Conservation (phyloP, 2,888 invertebrate genomes). For the Xestia c-nigrum region DNA sequence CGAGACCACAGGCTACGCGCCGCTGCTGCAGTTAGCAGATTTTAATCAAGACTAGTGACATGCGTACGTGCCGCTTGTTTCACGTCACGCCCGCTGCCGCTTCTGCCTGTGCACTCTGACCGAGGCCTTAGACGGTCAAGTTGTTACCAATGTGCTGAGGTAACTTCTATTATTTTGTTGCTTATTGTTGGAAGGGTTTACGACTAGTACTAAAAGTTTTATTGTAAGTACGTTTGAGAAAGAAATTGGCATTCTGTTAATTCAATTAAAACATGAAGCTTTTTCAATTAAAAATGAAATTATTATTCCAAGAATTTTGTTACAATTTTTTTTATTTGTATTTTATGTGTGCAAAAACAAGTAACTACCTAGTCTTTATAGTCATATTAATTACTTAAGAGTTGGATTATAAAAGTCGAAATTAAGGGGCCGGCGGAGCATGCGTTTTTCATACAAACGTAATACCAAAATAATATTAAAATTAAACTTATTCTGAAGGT, state of each 20-base stretch:
- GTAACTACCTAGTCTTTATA: background rate
- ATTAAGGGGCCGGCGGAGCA: no score
- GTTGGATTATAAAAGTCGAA: background rate
- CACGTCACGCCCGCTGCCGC: background rate
- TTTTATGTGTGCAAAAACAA: background rate
- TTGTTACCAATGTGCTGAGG: slow-evolving; percentile 34
- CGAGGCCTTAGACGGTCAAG: slow-evolving; percentile 16
- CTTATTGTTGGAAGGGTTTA: slow-evolving; percentile 44
- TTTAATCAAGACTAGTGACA: background rate
- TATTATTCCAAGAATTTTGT: background rate
- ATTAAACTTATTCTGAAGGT: no score
- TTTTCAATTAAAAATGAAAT: background rate
- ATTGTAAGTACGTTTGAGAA: slow-evolving; percentile 11
- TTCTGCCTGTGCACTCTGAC: background rate
- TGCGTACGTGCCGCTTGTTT: background rate
- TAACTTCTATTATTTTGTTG: slow-evolving; percentile 47
- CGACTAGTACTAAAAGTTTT: slow-evolving; percentile 29
- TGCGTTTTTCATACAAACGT: no score
- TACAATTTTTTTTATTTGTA: background rate
- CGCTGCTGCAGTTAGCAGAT: background rate
- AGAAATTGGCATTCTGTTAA: slow-evolving; percentile 12
- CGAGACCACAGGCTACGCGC: background rate
- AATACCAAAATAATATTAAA: no score
- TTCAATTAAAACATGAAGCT: slow-evolving; percentile 5
- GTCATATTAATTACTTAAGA: background rate